Percentiles rank a stretch among this genome's conserved stretches.
Evolutionary conservation across 1,140 invertebrate species (phyloP).

Genomic region (Wasmannia auropunctata): DNA sequence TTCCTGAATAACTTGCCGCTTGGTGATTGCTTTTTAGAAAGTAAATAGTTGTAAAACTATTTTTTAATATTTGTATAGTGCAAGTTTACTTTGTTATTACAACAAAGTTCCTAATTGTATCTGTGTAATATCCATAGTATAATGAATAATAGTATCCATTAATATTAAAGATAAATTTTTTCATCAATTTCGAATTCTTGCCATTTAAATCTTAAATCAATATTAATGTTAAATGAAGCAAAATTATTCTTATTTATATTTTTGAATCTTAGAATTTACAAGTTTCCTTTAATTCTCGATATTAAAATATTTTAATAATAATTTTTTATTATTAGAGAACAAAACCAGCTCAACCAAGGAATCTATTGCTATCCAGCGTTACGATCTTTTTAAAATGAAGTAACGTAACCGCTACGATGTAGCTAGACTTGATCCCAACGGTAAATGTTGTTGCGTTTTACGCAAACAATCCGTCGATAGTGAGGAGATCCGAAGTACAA

Average conservation of each 20-base stretch:
- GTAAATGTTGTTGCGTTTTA: conserved; percentile 26
- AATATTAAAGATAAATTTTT: background rate
- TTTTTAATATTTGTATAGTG: background rate
- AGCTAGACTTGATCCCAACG: background rate
- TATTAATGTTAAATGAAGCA: background rate
- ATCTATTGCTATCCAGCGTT: background rate
- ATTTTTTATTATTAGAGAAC: background rate
- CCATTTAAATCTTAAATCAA: background rate
- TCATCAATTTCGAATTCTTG: background rate
- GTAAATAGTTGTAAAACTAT: background rate
- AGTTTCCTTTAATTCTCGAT: background rate
- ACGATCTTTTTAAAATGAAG: conserved; percentile 8
- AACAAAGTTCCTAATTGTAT: no score
- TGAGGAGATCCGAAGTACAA: background rate
- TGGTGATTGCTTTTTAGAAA: background rate
- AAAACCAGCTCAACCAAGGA: background rate
- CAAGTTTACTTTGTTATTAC: background rate
- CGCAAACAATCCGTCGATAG: conserved; percentile 3
- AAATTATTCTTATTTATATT: background rate
- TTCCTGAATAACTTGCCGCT: background rate
- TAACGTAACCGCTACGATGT: background rate
- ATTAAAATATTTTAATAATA: background rate
- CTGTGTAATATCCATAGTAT: no score
- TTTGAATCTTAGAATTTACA: background rate
- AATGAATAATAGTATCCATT: background rate